phyloP scores from a whole-genome alignment of 2,113 vertebrate species.

The Megaleporinus macrocephalus region DNA sequence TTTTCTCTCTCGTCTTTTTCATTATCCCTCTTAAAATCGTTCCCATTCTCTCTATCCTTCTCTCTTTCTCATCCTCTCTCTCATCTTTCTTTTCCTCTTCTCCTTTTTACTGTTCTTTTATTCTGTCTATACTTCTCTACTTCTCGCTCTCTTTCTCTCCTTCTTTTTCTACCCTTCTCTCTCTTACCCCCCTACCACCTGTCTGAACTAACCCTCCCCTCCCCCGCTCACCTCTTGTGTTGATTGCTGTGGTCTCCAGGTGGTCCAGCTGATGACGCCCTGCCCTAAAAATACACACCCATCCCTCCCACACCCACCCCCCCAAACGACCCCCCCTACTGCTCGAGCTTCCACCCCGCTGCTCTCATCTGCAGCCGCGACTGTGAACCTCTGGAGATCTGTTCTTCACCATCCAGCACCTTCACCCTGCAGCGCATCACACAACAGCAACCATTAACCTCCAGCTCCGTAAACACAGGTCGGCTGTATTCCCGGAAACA shows the following conservation, averaged over 20 bases:
- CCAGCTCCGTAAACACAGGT: background rate
- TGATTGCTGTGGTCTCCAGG: slow-evolving; percentile 32
- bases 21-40: too few relatives aligned
- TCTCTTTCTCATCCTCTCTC: background rate
- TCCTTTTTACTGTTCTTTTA: too few relatives aligned
- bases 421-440: too few relatives aligned
- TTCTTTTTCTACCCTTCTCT: background rate
- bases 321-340: slow-evolving; percentile 39
- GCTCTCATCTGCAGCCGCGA: slow-evolving; percentile 17
- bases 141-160: too few relatives aligned
- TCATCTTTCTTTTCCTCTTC: too few relatives aligned
- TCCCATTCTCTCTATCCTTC: background rate
- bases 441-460: too few relatives aligned
- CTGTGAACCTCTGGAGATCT: slow-evolving; percentile 20
- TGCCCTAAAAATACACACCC: slow-evolving; percentile 58
- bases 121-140: too few relatives aligned
- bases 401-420: background rate
- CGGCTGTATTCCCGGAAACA: background rate
- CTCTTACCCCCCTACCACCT: background rate
- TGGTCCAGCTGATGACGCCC: slow-evolving; percentile 29
- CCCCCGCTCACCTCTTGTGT: slow-evolving; percentile 1
- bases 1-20: too few relatives aligned
- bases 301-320: too few relatives aligned
- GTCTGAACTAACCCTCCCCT: too few relatives aligned
- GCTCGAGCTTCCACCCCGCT: slow-evolving; percentile 15